Percentiles rank a stretch among this genome's conserved stretches.
phyloP scores from a whole-genome alignment of 2,113 vertebrate species.

The Microtus richardsoni region DNA sequence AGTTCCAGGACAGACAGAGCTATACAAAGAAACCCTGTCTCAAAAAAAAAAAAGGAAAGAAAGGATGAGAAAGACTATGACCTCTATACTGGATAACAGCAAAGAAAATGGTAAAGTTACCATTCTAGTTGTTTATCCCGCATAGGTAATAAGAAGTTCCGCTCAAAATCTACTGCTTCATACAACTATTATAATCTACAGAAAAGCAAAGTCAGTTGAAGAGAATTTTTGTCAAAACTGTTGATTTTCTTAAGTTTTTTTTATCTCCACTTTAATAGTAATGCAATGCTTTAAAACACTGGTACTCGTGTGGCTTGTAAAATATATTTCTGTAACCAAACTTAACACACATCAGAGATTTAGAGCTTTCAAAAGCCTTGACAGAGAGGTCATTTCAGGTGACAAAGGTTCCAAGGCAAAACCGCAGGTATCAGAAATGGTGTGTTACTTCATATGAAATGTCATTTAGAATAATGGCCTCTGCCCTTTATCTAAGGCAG shows the following conservation, averaged over 20 bases:
- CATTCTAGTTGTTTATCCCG: neutral
- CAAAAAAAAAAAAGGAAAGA: neutral
- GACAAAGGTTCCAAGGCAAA: slow-evolving; percentile 67
- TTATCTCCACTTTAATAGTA: slow-evolving; percentile 3
- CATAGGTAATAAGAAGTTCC: neutral
- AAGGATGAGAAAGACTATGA: neutral
- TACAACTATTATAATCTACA: neutral
- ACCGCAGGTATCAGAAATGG: slow-evolving; percentile 64
- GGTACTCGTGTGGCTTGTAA: slow-evolving; percentile 15
- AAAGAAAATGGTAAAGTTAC: neutral
- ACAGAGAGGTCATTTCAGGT: slow-evolving; percentile 59
- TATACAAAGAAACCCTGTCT: neutral
- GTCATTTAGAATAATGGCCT: slow-evolving; percentile 72
- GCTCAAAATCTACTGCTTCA: neutral
- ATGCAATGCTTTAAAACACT: slow-evolving; percentile 49
- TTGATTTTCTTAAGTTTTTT: neutral
- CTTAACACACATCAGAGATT: slow-evolving; percentile 56
- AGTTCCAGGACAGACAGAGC: neutral
- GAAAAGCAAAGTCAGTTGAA: neutral
- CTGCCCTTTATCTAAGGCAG: slow-evolving; percentile 67
- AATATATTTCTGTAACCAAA: slow-evolving; percentile 69
- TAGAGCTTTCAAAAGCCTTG: slow-evolving; percentile 61
- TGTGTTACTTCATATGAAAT: slow-evolving; percentile 56
- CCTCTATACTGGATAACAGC: neutral
- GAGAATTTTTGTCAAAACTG: neutral